phyloP scores from a whole-genome alignment of 2,797 vertebrate species.

The Neostethus bicornis region DNA sequence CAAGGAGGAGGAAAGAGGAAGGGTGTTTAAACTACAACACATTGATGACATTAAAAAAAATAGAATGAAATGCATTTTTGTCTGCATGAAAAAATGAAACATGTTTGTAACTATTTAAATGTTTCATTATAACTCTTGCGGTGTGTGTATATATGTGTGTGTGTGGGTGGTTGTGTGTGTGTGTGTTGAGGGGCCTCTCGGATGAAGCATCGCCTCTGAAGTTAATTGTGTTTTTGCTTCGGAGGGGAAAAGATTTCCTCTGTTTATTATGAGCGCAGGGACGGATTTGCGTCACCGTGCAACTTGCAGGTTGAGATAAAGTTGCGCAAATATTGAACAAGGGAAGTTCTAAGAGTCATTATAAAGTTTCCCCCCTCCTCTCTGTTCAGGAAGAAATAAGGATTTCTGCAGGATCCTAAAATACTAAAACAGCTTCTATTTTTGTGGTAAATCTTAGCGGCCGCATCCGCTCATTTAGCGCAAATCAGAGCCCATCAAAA shows the following conservation, averaged over 20 bases:
- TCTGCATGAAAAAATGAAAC: neutral
- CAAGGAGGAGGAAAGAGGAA: conserved; percentile 6
- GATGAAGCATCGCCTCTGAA: conserved; percentile 87
- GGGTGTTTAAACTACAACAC: too few relatives aligned
- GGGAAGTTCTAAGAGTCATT: conserved; percentile 97
- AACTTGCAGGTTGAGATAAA: conserved; percentile 98
- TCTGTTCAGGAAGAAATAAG: conserved; percentile 98
- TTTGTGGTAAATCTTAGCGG: conserved; percentile 89
- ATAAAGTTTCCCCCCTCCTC: conserved; percentile 83
- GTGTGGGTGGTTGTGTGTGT: too few relatives aligned
- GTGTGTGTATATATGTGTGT: too few relatives aligned
- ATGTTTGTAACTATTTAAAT: neutral
- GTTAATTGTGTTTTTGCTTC: conserved; percentile 92
- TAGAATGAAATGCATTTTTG: neutral
- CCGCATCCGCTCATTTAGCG: conserved; percentile 97
- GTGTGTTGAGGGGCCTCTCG: conserved; percentile 66
- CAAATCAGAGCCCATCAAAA: conserved; percentile 88
- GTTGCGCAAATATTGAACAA: conserved; percentile 98
- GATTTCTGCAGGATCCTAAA: conserved; percentile 97
- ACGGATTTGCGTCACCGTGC: conserved; percentile 98
- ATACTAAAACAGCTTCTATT: conserved; percentile 96
- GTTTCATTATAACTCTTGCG: conserved; percentile 1
- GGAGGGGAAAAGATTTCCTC: conserved; percentile 92
- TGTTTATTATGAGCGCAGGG: conserved; percentile 93
- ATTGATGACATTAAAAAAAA: neutral